Conservation (phyloP, 2,888 invertebrate species). For the Drosophila nr. fundita region DNA sequence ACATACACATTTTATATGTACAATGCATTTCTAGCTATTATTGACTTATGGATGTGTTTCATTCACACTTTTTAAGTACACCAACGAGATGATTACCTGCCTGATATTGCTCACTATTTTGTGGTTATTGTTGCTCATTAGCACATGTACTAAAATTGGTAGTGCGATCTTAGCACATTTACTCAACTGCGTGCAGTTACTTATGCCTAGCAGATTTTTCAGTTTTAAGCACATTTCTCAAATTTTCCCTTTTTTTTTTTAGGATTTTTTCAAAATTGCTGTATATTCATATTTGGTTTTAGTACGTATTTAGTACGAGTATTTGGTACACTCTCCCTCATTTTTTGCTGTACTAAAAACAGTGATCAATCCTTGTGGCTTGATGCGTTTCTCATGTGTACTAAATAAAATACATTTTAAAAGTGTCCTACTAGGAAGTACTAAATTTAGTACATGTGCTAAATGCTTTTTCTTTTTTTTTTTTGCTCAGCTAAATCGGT, state of each 20-base stretch:
- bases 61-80: slow-evolving; percentile 20
- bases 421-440: background rate
- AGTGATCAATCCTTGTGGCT: background rate
- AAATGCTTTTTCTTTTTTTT: background rate
- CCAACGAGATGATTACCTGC: slow-evolving; percentile 7
- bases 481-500: slow-evolving; percentile 2
- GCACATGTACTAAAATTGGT: slow-evolving; percentile 3
- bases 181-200: background rate
- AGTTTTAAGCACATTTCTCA: background rate
- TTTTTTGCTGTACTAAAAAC: background rate
- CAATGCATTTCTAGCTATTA: slow-evolving; percentile 49
- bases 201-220: background rate
- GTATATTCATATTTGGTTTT: background rate
- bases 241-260: background rate
- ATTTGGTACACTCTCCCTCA: background rate
- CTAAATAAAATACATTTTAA: background rate
- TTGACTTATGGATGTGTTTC: slow-evolving; percentile 6
- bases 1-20: slow-evolving; percentile 60
- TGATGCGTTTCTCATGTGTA: background rate
- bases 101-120: slow-evolving; percentile 20
- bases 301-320: background rate
- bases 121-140: background rate
- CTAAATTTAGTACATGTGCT: slow-evolving; percentile 47
- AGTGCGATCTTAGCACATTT: no score
- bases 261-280: background rate